These are phyloP conservation scores for Aleadryas rufinucha DNA, from an alignment of 2,113 vertebrate genomes.

Conservation along the genomic window DNA sequence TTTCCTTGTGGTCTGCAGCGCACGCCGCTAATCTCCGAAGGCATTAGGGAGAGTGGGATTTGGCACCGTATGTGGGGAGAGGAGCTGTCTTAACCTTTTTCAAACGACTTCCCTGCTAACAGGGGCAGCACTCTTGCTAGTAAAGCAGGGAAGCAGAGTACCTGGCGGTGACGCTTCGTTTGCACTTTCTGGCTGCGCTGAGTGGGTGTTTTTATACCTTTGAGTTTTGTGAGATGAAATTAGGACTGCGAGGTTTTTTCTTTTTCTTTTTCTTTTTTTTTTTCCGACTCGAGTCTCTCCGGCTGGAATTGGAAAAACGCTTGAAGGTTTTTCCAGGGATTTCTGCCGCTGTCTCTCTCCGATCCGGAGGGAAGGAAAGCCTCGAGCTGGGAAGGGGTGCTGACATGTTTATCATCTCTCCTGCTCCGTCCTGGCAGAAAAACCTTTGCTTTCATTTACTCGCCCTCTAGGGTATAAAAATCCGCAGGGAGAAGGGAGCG, in stretches of 20 bases:
- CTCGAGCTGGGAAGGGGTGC: background rate
- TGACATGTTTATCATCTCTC: background rate
- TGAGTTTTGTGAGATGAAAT: constrained; percentile 24
- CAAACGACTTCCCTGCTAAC: constrained; percentile 27
- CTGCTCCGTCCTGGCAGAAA: background rate
- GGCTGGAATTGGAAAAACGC: constrained; percentile 27
- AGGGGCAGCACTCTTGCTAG: constrained; percentile 41
- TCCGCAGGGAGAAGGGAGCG: background rate
- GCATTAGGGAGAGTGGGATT: constrained; percentile 61
- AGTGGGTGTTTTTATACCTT: constrained; percentile 8
- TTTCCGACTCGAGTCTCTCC: background rate
- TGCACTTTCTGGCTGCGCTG: constrained; percentile 35
- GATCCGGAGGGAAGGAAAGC: background rate
- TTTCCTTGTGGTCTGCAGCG: constrained; percentile 26
- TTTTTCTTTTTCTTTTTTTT: background rate
- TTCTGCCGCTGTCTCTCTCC: background rate
- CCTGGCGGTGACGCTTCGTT: background rate
- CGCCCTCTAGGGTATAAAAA: background rate
- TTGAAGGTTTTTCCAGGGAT: constrained; percentile 19
- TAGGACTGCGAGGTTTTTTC: background rate
- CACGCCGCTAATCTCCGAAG: constrained; percentile 64
- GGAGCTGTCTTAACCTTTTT: constrained; percentile 52
- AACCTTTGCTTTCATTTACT: background rate
- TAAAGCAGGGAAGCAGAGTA: background rate
- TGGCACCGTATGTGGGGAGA: constrained; percentile 31